These are phyloP conservation scores for Notolepis coatsorum DNA, from an alignment of 2,797 vertebrate species.

Conservation along the genomic window DNA sequence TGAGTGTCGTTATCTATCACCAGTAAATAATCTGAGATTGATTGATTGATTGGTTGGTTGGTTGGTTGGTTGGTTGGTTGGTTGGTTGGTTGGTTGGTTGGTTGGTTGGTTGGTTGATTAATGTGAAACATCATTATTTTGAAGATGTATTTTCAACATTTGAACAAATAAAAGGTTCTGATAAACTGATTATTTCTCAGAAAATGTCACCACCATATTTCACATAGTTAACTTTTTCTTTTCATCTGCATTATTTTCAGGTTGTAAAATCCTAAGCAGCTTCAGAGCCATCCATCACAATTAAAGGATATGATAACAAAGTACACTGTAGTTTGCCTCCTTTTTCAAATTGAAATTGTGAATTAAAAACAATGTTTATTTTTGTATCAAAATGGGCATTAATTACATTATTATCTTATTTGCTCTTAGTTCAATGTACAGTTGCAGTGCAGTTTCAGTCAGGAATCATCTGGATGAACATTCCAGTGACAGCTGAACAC, in stretches of 20 bases:
- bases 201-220: not conserved
- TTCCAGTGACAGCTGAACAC: no score
- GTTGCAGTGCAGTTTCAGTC: no score
- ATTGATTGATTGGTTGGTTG: not conserved
- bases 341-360: not conserved
- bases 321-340: not conserved
- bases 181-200: not conserved
- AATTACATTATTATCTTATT: not conserved
- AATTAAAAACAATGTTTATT: conserved; percentile 49
- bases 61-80: no score
- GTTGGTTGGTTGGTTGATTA: not conserved
- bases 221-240: no score
- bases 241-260: no score
- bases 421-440: conserved; percentile 36
- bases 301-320: not conserved
- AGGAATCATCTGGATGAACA: no score
- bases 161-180: no score
- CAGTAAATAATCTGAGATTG: no score
- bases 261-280: not conserved
- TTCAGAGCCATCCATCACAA: no score
- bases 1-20: no score
- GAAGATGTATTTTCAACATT: not conserved
- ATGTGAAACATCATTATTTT: no score
- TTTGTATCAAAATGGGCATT: not conserved
- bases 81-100: no score